Evolutionary conservation across 1,140 invertebrate species (phyloP).

Genomic region (Cylas formicarius): DNA sequence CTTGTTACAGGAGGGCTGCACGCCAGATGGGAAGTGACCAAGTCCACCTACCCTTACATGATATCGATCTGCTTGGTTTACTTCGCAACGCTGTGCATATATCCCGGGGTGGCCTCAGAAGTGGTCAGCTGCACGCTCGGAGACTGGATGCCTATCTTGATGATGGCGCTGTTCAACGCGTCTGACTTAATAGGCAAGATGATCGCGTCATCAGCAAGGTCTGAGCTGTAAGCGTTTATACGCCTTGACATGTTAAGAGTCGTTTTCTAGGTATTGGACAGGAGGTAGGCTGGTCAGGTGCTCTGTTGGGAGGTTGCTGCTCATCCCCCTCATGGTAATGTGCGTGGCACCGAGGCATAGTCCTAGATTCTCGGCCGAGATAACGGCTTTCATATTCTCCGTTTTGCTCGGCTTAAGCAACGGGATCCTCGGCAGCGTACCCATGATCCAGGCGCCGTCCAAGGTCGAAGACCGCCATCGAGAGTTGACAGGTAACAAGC

Average conservation of each 20-base stretch:
- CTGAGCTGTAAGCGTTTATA: not conserved
- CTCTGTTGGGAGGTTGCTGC: constrained; percentile 51
- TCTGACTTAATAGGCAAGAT: constrained; percentile 76
- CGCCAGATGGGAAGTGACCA: constrained; percentile 66
- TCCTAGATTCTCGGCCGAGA: constrained; percentile 66
- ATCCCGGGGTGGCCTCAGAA: constrained; percentile 84
- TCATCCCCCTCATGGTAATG: constrained; percentile 73
- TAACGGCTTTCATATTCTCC: constrained; percentile 62
- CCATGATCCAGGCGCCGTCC: constrained; percentile 82
- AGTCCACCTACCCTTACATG: constrained; percentile 83
- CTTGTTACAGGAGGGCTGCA: constrained; percentile 54
- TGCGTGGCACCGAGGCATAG: constrained; percentile 67
- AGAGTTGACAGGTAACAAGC: constrained; percentile 60
- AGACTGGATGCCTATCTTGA: constrained; percentile 84
- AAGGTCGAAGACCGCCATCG: constrained; percentile 70
- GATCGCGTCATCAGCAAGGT: constrained; percentile 48
- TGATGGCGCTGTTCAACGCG: constrained; percentile 83
- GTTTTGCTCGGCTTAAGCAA: constrained; percentile 75
- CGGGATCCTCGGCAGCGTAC: constrained; percentile 79
- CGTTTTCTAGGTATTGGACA: constrained; percentile 73
- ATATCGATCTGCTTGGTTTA: constrained; percentile 77
- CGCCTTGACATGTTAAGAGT: not conserved
- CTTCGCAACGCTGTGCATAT: constrained; percentile 79
- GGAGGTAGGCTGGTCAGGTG: constrained; percentile 58
- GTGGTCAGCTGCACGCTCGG: constrained; percentile 73